Conservation (phyloP, 2,113 vertebrate genomes). For the Gambusia affinis region DNA sequence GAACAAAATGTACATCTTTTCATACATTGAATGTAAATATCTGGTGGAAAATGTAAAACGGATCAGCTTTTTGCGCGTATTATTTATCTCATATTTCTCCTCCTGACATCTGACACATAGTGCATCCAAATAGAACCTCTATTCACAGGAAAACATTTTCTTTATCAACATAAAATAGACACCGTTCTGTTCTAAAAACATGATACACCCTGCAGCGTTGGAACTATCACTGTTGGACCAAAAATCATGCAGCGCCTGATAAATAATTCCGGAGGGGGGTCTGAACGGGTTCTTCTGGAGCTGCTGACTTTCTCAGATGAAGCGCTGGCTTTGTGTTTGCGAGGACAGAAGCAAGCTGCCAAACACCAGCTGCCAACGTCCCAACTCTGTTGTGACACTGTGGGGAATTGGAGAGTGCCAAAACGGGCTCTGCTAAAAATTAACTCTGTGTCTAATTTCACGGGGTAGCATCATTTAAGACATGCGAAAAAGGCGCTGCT, state of each 20-base stretch:
- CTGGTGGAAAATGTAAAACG: background rate
- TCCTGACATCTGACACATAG: conserved; percentile 6
- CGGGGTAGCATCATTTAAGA: conserved; percentile 15
- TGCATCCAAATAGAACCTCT: background rate
- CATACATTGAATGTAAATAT: background rate
- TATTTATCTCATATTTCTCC: background rate
- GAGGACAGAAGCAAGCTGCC: conserved; percentile 16
- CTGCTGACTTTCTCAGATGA: conserved; percentile 31
- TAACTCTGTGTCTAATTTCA: conserved; percentile 50
- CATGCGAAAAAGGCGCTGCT: conserved; percentile 7
- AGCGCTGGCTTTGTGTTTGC: conserved; percentile 32
- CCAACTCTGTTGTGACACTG: conserved; percentile 35
- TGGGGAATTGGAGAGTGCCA: conserved; percentile 38
- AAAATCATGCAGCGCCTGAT: conserved; percentile 19
- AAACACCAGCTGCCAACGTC: conserved; percentile 35
- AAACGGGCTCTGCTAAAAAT: conserved; percentile 47
- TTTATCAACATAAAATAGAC: background rate
- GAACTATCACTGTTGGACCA: conserved; percentile 15
- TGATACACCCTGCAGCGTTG: background rate
- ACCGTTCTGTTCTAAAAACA: conserved; percentile 3
- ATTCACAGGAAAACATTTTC: background rate
- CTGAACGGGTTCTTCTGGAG: conserved; percentile 6
- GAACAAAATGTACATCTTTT: background rate
- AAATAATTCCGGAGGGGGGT: conserved; percentile 1
- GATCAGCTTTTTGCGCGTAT: background rate